Evolutionary conservation across 2,113 vertebrate species (phyloP).

Genomic region (Azemiops feae): DNA sequence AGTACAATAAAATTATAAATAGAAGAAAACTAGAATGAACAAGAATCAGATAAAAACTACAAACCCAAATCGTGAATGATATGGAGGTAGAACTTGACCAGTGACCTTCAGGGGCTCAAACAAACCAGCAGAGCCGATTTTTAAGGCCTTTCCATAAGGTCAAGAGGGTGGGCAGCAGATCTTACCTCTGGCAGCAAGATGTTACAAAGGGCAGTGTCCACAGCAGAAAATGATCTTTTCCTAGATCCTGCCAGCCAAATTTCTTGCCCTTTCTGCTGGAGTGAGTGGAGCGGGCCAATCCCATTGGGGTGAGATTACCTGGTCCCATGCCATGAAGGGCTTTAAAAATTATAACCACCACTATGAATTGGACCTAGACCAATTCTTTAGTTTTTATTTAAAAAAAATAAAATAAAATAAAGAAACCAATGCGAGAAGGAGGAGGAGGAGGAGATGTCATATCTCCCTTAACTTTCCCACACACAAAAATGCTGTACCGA

Average conservation of each 20-base stretch:
- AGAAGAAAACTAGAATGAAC: neutral
- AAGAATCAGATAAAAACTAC: neutral
- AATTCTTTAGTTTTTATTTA: neutral
- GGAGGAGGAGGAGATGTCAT: neutral
- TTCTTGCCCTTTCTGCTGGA: neutral
- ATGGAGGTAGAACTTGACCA: neutral
- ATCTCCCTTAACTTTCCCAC: neutral
- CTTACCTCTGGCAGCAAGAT: neutral
- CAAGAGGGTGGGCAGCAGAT: neutral
- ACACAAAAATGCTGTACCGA: constrained; percentile 43
- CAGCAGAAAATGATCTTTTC: neutral
- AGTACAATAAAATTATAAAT: neutral
- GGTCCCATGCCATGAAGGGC: neutral
- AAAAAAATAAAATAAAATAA: too few species aligned
- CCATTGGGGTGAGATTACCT: neutral
- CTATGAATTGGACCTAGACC: neutral
- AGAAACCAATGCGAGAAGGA: neutral
- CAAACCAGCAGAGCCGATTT: neutral
- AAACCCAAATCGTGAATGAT: neutral
- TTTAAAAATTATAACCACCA: neutral
- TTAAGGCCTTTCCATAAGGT: neutral
- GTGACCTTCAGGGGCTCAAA: neutral
- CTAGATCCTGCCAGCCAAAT: neutral
- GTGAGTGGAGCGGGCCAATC: neutral
- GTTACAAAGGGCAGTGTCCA: neutral